Evolutionary conservation across 2,113 vertebrate species (phyloP), one percentile per base, ranked within the genome.

Genomic region (Nicator chloris): DNA sequence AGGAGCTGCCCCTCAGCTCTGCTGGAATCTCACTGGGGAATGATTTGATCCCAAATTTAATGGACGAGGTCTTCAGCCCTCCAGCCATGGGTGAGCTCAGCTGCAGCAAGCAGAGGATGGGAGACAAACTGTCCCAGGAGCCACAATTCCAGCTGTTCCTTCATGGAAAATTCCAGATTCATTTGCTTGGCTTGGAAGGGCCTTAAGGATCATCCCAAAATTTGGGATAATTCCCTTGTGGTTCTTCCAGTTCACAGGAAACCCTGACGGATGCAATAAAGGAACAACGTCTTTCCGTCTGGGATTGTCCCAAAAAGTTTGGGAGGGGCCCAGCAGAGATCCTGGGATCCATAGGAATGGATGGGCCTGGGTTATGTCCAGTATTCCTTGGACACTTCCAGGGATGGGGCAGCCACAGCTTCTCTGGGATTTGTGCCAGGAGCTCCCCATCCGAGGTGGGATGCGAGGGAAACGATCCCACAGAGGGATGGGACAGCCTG

Each of bases 371-470:
- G 22, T 4, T 0, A 0, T 22, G 24, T 28, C 53, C 64, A 18
- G n/a, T 3, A 5, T 47, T 33, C 44, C 71, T 31, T 6, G 37
- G 37, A 4, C 44, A 40, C 15, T n/a, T 0, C 19, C 64, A 69
- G 73, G 64, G 39, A 4, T 23, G 73, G 63, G 28, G 18, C 45
- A 78, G 39, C 45, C 72, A 6, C 6, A 7, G 64, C 56, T 70
- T 3, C 84, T 70, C n/a, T 47, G 73, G 64, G 39, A 9, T 28
- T 28, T 70, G 39, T 16, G 45, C 21, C 53, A 76, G 72, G 31
- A 6, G 35, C 24, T 56, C 0, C 2, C 16, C 24, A 10, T 28
- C 28, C 0, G 2, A 33, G 33, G 4, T 16, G 39, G 80, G 31
- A 21, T 31, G 16, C 1, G 37, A 44, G 47, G 40, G 69, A 18